Percentiles rank a stretch among this genome's conserved stretches.
These are phyloP conservation scores for Muraenolepis orangiensis DNA, from an alignment of 2,797 vertebrate species.

Conservation along the genomic window DNA sequence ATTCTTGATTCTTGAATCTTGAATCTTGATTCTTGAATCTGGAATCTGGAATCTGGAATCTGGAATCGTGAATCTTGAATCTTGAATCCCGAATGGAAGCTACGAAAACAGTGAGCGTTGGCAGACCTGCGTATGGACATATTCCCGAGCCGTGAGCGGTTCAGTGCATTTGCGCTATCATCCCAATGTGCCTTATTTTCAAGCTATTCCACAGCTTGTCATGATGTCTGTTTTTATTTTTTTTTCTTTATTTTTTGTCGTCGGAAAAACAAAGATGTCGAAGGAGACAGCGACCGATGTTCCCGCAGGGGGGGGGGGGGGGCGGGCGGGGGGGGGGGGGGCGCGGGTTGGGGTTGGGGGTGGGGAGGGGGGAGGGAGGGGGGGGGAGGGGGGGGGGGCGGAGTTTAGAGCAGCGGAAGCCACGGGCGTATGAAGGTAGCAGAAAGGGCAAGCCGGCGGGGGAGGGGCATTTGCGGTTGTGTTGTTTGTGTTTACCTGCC, in stretches of 20 bases:
- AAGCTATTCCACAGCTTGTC: too few relatives aligned
- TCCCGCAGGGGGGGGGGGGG: background rate
- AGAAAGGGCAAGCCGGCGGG: conserved; percentile 73
- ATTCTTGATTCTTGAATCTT: too few relatives aligned
- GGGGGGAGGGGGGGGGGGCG: conserved; percentile 20
- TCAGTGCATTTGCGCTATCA: too few relatives aligned
- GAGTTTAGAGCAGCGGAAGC: conserved; percentile 46
- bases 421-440: conserved; percentile 56
- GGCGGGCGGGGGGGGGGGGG: too few relatives aligned
- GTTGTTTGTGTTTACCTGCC: conserved; percentile 76
- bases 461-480: conserved; percentile 64
- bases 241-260: background rate
- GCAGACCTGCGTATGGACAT: background rate
- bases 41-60: too few relatives aligned
- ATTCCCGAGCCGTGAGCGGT: too few relatives aligned
- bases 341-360: too few relatives aligned
- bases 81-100: background rate
- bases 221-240: background rate
- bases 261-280: background rate
- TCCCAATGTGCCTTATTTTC: background rate
- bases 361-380: too few relatives aligned
- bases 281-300: background rate
- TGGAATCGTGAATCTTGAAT: too few relatives aligned
- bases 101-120: background rate
- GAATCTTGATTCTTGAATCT: too few relatives aligned